A percentile compares a stretch with the other conserved stretches of the same genome.
Conservation (phyloP, 2,113 vertebrate species). For the Pelmatolapia mariae region DNA sequence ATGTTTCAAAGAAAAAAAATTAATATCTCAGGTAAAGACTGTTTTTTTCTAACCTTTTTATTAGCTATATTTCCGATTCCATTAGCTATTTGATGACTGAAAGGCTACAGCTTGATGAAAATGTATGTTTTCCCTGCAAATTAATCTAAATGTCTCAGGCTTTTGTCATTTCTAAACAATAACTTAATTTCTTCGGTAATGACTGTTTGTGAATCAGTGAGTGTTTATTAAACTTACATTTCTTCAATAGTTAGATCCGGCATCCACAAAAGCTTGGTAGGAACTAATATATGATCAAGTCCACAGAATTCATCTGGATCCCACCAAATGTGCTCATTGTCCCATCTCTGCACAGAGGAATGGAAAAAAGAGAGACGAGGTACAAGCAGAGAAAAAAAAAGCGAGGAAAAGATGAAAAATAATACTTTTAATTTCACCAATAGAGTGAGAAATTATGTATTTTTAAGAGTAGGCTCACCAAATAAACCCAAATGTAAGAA, state of each 20-base stretch:
- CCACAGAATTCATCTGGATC: slow-evolving; percentile 16
- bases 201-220: background rate
- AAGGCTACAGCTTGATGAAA: background rate
- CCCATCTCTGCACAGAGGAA: slow-evolving; percentile 19
- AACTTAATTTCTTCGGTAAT: background rate
- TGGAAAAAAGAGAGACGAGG: accelerated
- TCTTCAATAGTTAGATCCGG: slow-evolving; percentile 49
- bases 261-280: slow-evolving; percentile 20
- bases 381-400: background rate
- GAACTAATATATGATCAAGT: background rate
- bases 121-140: background rate
- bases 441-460: background rate
- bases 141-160: background rate
- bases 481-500: slow-evolving; percentile 29
- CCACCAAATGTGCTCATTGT: slow-evolving; percentile 22
- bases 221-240: slow-evolving; percentile 17
- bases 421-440: background rate
- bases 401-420: background rate
- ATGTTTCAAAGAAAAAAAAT: background rate
- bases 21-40: background rate
- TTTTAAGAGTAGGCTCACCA: slow-evolving; percentile 4
- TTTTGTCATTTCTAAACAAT: background rate
- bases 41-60: background rate
- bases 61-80: background rate
- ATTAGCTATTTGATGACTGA: background rate